Base-by-base conservation (phyloP, 1,140 invertebrate species). In the Agrypnia vestita region DNA sequence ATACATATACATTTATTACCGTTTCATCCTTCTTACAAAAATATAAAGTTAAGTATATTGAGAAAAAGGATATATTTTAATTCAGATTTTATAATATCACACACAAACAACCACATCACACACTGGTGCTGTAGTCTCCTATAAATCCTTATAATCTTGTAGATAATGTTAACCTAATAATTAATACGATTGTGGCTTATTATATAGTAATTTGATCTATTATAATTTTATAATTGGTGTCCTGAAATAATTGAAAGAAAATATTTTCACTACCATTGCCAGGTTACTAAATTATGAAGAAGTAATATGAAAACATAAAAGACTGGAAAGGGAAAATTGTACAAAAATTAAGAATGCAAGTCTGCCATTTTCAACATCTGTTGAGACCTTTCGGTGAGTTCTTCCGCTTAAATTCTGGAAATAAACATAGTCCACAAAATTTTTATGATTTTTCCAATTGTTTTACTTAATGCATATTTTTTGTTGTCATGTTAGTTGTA, bases 291-390 rank as follows among this genome's bases (percentile, higher is more conserved):
- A 74, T 62, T 73, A 51, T 53, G 77, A 73, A 79, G 77, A 79
- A 47, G 67, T 79, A 49, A 56, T 73, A 47, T 49, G 69, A 79
- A 79, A 79, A 79, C 25, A 73, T 61, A 53, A 79, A 49, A 79
- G 55, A 79, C 53, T 62, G 71, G 44, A 53, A 53, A 73, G 35
- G 55, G 67, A 44, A 51, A 55, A 25, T 61, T 67, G 78, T 19
- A 78, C 74, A 80, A 43, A 69, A 67, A 43, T 55, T 71, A 62
- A 86, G 88, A 87, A 90, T 90, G 89, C 89, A 90, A 86, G 89
- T 90, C 87, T 90, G 89, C 87, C 89, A 90, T 89, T 90, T 90
- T 88, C 89, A 90, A 85, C 89, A 90, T 83, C 89, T 90, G 61
- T 84, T 90, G 84, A 85, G 88, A 84, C 89, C 89, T 85, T 88